Conservation (phyloP, 1,140 invertebrate genomes). For the Lepidurus arcticus region DNA sequence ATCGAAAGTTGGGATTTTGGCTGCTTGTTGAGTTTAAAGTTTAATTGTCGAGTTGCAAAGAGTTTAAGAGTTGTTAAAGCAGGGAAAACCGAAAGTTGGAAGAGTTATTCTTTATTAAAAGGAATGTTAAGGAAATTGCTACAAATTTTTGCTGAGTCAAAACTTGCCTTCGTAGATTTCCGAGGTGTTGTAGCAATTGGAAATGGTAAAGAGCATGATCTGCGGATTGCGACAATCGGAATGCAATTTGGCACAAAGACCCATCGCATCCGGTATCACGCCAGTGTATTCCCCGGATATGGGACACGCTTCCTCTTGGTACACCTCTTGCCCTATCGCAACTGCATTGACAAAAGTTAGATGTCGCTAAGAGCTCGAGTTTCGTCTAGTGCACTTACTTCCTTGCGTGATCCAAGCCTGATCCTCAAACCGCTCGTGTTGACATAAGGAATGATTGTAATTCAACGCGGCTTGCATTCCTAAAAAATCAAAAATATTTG, state of each 20-base stretch:
- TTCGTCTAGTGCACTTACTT: slow-evolving; percentile 46
- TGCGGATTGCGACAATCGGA: slow-evolving; percentile 64
- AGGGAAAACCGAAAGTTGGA: too few species aligned
- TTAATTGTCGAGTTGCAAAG: too few species aligned
- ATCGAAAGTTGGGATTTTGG: neutral
- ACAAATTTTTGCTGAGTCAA: neutral
- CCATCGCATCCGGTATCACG: slow-evolving; percentile 57
- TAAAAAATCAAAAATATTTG: slow-evolving; percentile 36
- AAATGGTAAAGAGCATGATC: slow-evolving; percentile 66
- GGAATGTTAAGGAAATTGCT: neutral
- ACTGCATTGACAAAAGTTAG: slow-evolving; percentile 14
- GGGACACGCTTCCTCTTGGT: slow-evolving; percentile 56
- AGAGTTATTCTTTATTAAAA: too few species aligned
- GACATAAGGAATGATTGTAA: slow-evolving; percentile 45
- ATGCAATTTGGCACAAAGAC: slow-evolving; percentile 63
- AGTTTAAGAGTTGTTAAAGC: too few species aligned
- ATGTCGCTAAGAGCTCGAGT: slow-evolving; percentile 1
- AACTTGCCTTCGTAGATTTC: slow-evolving; percentile 60
- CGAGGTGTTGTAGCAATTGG: slow-evolving; percentile 52
- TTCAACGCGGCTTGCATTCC: slow-evolving; percentile 38
- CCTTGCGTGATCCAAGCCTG: slow-evolving; percentile 61
- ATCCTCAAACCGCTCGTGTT: slow-evolving; percentile 47
- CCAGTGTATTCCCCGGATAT: slow-evolving; percentile 64
- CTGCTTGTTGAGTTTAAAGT: neutral
- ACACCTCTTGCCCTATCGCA: slow-evolving; percentile 48